Base-by-base conservation (phyloP, 2,888 invertebrate genomes). In the Acanthosepion pharaonis region DNA sequence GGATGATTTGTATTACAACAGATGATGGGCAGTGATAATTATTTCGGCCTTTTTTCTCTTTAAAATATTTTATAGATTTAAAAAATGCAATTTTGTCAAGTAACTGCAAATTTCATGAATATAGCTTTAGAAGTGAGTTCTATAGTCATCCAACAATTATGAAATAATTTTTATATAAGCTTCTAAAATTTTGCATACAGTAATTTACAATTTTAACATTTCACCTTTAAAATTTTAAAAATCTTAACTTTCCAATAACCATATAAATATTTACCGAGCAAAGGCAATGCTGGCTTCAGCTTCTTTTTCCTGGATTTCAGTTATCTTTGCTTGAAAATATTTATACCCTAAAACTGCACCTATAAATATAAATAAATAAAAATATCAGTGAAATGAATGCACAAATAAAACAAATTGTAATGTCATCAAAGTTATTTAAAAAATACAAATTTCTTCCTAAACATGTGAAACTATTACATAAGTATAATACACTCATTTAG, bases 291-390 rank as follows among this genome's bases (percentile, higher is more conserved):
- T 98, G 95, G 98, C 98, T 95, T 98, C 98, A 5, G 99, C 98
- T 97, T 99, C 98, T 95, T 98, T 98, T 96, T 99, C 98, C 97
- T 99, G 99, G 98, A 98, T 99, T 97, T 99, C 98, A 96, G 98
- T 97, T 0, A 99, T 97, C 97, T 98, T 98, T 94, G 98, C 98
- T 96, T 98, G 98, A 5, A 98, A 98, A 98, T 98, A 99, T 96
- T 98, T 98, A 91, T 98, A 98, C n/a, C 98, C 97, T 94, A 98
- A 97, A 95, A 98, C 98, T 15, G 98, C 98, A 91, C 99, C 97
- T 97, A 95, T 48, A 95, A 95, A 64, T 95, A 94, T 94, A 51
- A 42, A 25, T 92, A 48, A 92, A 28, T 92, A 92, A 9, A 49
- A 92, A 23, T 4, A 92, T 23, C 20, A 48, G 18, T 11, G 48